Conservation (phyloP, 2,797 vertebrate species). For the Megalops cyprinoides region DNA sequence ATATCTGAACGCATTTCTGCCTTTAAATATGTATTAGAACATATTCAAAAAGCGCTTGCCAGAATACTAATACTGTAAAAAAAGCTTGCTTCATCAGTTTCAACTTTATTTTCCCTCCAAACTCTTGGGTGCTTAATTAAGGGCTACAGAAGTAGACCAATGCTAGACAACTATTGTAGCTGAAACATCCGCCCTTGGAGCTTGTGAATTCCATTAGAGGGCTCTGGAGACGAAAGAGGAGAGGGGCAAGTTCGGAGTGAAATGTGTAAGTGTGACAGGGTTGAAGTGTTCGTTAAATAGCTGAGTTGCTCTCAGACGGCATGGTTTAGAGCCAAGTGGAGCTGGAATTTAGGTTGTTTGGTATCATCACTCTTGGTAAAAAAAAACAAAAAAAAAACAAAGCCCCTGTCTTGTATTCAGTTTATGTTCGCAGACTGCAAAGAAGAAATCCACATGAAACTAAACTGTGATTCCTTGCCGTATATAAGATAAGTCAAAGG, state of each 20-base stretch:
- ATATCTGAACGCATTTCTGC: not conserved
- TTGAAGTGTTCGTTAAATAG: not conserved
- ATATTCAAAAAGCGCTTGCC: not conserved
- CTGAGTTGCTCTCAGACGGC: not conserved
- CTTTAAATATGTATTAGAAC: slow-evolving; percentile 26
- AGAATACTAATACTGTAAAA: slow-evolving; percentile 29
- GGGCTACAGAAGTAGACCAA: not conserved
- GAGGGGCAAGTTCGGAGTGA: not conserved
- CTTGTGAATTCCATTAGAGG: slow-evolving; percentile 14
- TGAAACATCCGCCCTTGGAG: not conserved
- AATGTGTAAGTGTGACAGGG: not conserved
- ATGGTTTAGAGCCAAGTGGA: too few species aligned
- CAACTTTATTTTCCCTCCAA: not conserved
- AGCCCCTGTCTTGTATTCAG: not conserved
- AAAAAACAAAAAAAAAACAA: not conserved
- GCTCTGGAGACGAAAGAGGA: not conserved
- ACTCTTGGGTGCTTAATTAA: not conserved
- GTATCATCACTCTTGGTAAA: not conserved
- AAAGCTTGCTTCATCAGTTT: slow-evolving; percentile 25
- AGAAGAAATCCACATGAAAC: not conserved
- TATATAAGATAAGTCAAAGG: not conserved
- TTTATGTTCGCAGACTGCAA: not conserved
- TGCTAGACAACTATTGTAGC: not conserved
- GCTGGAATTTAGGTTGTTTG: not conserved
- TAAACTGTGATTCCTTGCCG: not conserved